Evolutionary conservation across 2,797 vertebrate species (phyloP).

Genomic region (Hydrolagus colliei): DNA sequence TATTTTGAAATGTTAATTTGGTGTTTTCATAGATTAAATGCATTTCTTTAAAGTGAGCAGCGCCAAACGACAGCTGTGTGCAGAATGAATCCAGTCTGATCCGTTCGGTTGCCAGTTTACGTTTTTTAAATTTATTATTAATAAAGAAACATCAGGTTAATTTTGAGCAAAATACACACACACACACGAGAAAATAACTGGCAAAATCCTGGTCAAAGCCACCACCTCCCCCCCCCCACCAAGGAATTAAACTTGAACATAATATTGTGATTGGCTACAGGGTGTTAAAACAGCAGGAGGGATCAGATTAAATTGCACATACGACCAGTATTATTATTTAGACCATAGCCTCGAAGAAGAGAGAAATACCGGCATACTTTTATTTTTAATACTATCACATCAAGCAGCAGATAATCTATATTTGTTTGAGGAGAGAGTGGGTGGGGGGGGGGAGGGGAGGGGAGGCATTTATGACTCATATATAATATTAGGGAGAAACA

Average conservation of each 20-base stretch:
- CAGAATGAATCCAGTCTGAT: neutral
- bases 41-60: neutral
- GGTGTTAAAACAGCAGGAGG: neutral
- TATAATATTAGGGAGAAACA: too few relatives aligned
- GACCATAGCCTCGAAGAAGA: neutral
- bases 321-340: neutral
- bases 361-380: neutral
- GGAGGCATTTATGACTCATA: too few relatives aligned
- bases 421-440: too few relatives aligned
- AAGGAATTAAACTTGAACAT: neutral
- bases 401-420: neutral
- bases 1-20: too few relatives aligned
- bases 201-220: neutral
- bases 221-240: too few relatives aligned
- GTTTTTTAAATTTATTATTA: slow-evolving; percentile 1
- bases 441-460: too few relatives aligned
- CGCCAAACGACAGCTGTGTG: neutral
- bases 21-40: too few relatives aligned
- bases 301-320: neutral
- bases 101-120: neutral
- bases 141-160: neutral
- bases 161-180: neutral
- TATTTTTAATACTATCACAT: neutral
- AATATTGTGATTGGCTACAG: neutral
- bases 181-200: too few relatives aligned